Conservation (phyloP, 2,113 vertebrate species). For the Ploceus nigricollis region DNA sequence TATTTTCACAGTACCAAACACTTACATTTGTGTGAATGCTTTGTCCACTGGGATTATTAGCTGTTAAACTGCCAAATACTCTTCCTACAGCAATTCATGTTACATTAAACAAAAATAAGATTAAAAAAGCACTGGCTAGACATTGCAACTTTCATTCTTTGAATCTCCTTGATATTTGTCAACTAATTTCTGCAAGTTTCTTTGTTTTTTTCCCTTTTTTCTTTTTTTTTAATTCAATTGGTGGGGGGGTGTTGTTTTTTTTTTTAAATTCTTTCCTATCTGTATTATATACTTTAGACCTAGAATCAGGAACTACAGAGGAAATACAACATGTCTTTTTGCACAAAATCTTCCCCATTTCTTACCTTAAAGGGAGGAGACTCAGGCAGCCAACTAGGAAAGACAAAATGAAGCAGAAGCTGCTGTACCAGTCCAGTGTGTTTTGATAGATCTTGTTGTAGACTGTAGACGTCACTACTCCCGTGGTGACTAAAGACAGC, state of each 20-base stretch:
- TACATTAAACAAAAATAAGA: neutral
- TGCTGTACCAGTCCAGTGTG: slow-evolving; percentile 80
- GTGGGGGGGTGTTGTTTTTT: neutral
- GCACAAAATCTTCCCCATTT: neutral
- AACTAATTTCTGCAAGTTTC: neutral
- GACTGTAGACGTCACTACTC: slow-evolving; percentile 80
- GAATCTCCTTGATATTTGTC: neutral
- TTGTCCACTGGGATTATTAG: neutral
- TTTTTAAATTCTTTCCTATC: neutral
- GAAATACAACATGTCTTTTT: neutral
- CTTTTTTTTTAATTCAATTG: neutral
- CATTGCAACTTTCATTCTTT: neutral
- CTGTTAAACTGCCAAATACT: neutral
- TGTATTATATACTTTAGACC: neutral
- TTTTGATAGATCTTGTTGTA: slow-evolving; percentile 89
- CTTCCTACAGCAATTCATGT: neutral
- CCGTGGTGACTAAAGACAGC: slow-evolving; percentile 77
- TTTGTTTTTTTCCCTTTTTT: neutral
- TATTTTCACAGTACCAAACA: neutral
- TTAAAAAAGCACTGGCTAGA: neutral
- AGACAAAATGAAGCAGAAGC: slow-evolving; percentile 85
- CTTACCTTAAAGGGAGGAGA: slow-evolving; percentile 87
- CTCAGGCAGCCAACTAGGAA: slow-evolving; percentile 78
- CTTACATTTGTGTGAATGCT: neutral
- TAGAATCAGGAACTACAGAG: neutral